Evolutionary conservation across 2,113 vertebrate species (phyloP), one percentile per base, ranked within the genome.

Genomic region (Pseudois nayaur): DNA sequence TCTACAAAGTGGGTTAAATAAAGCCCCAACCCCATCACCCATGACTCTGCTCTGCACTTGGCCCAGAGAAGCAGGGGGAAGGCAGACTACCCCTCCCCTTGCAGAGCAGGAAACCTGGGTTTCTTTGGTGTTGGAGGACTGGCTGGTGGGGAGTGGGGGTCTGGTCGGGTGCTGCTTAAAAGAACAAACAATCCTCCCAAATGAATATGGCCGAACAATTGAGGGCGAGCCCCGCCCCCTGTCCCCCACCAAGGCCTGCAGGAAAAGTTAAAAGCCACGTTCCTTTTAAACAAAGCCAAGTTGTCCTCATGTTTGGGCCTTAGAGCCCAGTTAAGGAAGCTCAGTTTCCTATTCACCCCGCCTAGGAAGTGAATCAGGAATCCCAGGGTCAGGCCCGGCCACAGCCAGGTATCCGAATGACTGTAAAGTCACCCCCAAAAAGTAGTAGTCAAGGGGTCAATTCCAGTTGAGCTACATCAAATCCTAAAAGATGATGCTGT

Each of bases 271-370:
- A 97, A 97, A 95, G 95, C 88, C 62, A 50, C 0, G 1, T 17
- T 96, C 87, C 96, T 96, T 97, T 97, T n/a, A 97, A 95, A 94
- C 57, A 82, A 90, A 87, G 95, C 96, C 94, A 89, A 95, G 95
- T 12, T 17, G 3, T 55, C 48, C 59, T 45, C 36, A 27, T 36
- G 43, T 29, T 31, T 33, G 89, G 79, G 78, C 31, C 0, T 29
- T 13, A 48, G 87, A 87, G 87, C 78, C 21, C 21, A 16, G 43
- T 36, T 43, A 40, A 84, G 95, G 95, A 97, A 97, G 91, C 81
- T 25, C 0, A 0, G 79, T 64, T 95, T 96, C 96, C 96, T 89
- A 45, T 1, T 19, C 60, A 79, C 43, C 29, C 95, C 50, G 5
- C 93, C 96, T 36, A n/a, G 81, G 93, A 97, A 93, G 91, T 92